Base-by-base conservation (phyloP, 2,888 invertebrate species). In the Punctoribates punctum region DNA sequence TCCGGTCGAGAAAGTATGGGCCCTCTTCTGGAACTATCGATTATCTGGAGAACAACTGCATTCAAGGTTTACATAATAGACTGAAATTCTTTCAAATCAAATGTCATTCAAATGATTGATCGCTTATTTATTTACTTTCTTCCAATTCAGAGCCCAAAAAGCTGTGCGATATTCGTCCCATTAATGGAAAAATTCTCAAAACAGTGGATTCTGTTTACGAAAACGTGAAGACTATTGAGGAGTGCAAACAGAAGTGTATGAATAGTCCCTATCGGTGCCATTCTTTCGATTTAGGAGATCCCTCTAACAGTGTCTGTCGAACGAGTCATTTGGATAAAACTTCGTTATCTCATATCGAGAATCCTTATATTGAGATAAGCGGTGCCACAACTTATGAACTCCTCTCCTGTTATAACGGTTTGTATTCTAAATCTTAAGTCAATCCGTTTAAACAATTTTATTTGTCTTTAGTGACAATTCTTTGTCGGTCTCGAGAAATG, bases 211-310 rank as follows among this genome's bases (percentile, higher is more conserved):
- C 94, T 2, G 94, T 95, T 29, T 93, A 81, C 78, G 83, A 93
- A 86, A 93, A 94, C 82, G 91, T 94, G 73, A 90, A 90, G 80
- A 91, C 91, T 27, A 87, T 92, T 77, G 93, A 94, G 82, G 93
- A 93, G 86, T 93, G 93, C 84, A 88, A 93, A 77, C 93, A 93
- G 83, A 87, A 93, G 79, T 94, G 94, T 84, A 87, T 94, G 77
- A 92, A 91, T 84, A 93, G 83, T 73, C 81, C 82, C 73, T 84
- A 83, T 81, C 81, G 91, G 83, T 95, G 95, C 84, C 94, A 94
- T 84, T 94, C 94, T 13, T 95, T 94, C 84, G 95, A 95, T 84
- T 94, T 92, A 84, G 94, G 94, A 73, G 95, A 94, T 83, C 94
- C 93, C 80, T 94, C 94, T 75, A 94, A 94, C 82, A 91, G 92